These are phyloP conservation scores for Canis aureus DNA, from an alignment of 2,113 vertebrate species.

Conservation along the genomic window DNA sequence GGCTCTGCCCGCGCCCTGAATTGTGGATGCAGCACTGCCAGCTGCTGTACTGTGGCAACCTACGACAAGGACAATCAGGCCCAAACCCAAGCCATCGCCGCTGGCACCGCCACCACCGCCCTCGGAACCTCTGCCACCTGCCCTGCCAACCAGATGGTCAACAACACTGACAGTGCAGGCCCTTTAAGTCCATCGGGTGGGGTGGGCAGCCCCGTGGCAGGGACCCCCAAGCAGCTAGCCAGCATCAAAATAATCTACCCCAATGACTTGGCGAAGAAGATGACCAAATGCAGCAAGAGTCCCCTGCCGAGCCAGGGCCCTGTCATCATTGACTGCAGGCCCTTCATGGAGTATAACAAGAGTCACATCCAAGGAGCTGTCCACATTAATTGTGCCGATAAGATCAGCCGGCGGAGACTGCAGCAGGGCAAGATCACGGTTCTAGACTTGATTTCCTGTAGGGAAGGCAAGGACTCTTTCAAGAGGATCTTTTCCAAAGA, in stretches of 20 bases:
- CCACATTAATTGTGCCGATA: conserved; percentile 99
- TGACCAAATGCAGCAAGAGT: conserved; percentile 95
- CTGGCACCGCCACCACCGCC: conserved; percentile 90
- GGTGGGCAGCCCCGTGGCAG: conserved; percentile 89
- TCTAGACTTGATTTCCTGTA: conserved; percentile 98
- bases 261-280: conserved; percentile 96
- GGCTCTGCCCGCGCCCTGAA: conserved; percentile 99
- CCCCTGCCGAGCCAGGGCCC: conserved; percentile 94
- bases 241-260: conserved; percentile 95
- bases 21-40: conserved; percentile 99
- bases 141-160: conserved; percentile 91
- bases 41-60: conserved; percentile 98
- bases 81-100: conserved; percentile 91
- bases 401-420: conserved; percentile 97
- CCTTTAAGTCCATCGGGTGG: conserved; percentile 90
- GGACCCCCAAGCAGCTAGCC: conserved; percentile 88
- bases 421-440: conserved; percentile 99
- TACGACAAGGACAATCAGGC: conserved; percentile 96
- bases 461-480: conserved; percentile 97
- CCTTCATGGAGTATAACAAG: conserved; percentile 99
- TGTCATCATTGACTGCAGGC: conserved; percentile 98
- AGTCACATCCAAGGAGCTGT: conserved; percentile 98
- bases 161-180: conserved; percentile 91
- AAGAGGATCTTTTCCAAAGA: conserved; percentile 99
- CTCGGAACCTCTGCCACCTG: conserved; percentile 88